Evolutionary conservation across 1,140 invertebrate species (phyloP).

Genomic region (Druon quercuslanigerum): DNA sequence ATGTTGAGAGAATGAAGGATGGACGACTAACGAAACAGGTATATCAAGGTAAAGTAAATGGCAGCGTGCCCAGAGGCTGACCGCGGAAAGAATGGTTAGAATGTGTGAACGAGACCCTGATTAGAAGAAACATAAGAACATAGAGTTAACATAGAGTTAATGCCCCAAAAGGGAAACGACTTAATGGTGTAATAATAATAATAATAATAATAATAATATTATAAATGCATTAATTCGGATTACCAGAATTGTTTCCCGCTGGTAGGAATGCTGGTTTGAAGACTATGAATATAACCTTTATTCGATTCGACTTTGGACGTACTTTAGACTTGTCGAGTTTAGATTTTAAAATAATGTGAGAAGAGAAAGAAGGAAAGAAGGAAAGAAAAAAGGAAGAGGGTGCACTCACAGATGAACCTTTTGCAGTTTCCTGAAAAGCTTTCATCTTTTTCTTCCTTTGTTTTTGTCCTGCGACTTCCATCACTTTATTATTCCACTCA

Average conservation of each 20-base stretch:
- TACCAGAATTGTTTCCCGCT: not conserved
- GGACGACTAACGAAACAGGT: too few species aligned
- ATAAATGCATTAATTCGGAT: too few species aligned
- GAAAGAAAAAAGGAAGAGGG: conserved; percentile 2
- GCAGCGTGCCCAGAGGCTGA: too few species aligned
- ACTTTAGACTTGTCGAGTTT: not conserved
- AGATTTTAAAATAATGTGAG: conserved; percentile 3
- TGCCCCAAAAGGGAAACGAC: too few species aligned
- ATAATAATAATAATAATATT: too few species aligned
- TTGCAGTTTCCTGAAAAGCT: conserved; percentile 4
- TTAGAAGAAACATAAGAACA: too few species aligned
- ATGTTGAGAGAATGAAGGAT: too few species aligned
- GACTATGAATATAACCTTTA: not conserved
- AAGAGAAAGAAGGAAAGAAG: not conserved
- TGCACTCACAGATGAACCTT: conserved; percentile 4
- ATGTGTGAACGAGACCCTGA: too few species aligned
- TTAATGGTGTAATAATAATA: too few species aligned
- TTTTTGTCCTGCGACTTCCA: not conserved
- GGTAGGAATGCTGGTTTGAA: conserved; percentile 46
- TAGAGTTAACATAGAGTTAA: too few species aligned
- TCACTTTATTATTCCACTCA: not conserved
- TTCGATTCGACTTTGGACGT: not conserved
- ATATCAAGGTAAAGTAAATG: too few species aligned
- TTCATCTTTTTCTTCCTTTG: not conserved
- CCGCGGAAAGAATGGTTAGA: too few species aligned